phyloP scores from a whole-genome alignment of 1,140 invertebrate species.

The Planococcus citri region DNA sequence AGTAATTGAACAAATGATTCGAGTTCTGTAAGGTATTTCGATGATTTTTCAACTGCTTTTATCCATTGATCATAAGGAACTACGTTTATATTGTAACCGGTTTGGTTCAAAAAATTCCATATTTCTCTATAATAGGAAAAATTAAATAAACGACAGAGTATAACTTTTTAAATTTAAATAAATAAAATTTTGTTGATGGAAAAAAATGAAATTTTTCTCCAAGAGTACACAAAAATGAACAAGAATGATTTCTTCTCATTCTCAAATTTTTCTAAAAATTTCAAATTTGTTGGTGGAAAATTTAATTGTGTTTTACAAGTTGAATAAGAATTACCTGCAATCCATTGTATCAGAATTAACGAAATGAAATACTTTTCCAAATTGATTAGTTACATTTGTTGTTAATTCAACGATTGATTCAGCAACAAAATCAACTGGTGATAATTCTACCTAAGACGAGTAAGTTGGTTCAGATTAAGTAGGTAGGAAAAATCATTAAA shows the following conservation, averaged over 20 bases:
- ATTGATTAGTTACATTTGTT: slow-evolving; percentile 31
- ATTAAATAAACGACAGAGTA: too few species aligned
- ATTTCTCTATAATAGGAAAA: slow-evolving; percentile 27
- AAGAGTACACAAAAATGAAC: too few species aligned
- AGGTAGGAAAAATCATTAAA: not conserved
- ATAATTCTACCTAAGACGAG: slow-evolving; percentile 36
- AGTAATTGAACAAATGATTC: not conserved
- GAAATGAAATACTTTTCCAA: slow-evolving; percentile 38
- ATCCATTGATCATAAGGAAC: slow-evolving; percentile 27
- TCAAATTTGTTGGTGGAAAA: too few species aligned
- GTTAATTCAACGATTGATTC: slow-evolving; percentile 35
- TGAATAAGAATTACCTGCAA: slow-evolving; percentile 24
- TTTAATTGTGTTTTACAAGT: too few species aligned
- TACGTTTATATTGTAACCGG: slow-evolving; percentile 26
- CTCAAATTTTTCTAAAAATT: too few species aligned
- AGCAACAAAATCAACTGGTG: slow-evolving; percentile 40
- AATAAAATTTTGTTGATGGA: slow-evolving; percentile 14
- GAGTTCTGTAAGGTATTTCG: not conserved
- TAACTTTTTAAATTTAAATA: slow-evolving; percentile 5
- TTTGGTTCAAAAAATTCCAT: slow-evolving; percentile 26
- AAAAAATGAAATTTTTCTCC: too few species aligned
- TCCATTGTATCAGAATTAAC: slow-evolving; percentile 27
- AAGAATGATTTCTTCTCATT: too few species aligned
- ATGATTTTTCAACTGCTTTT: not conserved
- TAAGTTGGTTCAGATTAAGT: not conserved